A percentile compares a stretch with the other conserved stretches of the same genome.
Evolutionary conservation across 2,888 invertebrate species (phyloP).

Genomic region (Argynnis bischoffii): DNA sequence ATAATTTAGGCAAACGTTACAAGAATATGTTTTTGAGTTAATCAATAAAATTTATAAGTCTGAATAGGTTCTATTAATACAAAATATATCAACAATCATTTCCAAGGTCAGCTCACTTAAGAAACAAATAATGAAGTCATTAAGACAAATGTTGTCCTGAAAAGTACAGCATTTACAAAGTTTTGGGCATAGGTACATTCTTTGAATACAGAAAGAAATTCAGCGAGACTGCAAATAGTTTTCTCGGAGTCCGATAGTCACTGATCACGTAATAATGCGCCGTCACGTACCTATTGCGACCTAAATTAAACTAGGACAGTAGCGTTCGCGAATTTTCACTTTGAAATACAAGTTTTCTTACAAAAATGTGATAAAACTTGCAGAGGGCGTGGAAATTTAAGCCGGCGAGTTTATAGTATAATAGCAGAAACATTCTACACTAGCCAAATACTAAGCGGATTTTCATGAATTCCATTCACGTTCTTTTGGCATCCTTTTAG

Average conservation of each 20-base stretch:
- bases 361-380: slow-evolving; percentile 8
- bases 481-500: too few relatives aligned
- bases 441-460: too few relatives aligned
- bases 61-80: too few relatives aligned
- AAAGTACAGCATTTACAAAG: not conserved
- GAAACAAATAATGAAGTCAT: not conserved
- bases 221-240: slow-evolving; percentile 9
- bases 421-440: not conserved
- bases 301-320: slow-evolving; percentile 29
- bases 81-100: too few relatives aligned
- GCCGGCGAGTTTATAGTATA: not conserved
- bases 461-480: too few relatives aligned
- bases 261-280: slow-evolving; percentile 24
- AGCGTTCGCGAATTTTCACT: slow-evolving; percentile 22
- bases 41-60: too few relatives aligned
- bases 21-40: too few relatives aligned
- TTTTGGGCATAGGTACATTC: not conserved
- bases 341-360: slow-evolving; percentile 15
- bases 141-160: not conserved
- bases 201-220: slow-evolving; percentile 7
- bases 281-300: slow-evolving; percentile 27
- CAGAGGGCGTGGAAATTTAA: not conserved
- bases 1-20: too few relatives aligned
- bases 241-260: slow-evolving; percentile 17
- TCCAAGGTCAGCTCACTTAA: not conserved